Evolutionary conservation across 2,797 vertebrate species (phyloP).

Genomic region (Thamnophis elegans): DNA sequence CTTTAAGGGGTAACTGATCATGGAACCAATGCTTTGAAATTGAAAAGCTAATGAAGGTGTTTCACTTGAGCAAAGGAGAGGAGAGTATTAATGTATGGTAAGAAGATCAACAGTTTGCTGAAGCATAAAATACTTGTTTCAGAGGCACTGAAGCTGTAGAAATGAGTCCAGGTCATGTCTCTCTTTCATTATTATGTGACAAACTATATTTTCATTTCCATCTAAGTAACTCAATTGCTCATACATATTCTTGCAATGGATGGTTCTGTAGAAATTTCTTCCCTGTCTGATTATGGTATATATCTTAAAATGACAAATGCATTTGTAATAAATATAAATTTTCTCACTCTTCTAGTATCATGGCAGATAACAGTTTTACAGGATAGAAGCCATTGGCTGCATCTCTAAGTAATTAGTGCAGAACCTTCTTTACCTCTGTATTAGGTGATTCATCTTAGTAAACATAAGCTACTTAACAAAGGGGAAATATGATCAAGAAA

Average conservation of each 20-base stretch:
- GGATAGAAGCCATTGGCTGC: neutral
- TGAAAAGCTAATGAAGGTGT: slow-evolving; percentile 22
- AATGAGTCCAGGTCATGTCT: neutral
- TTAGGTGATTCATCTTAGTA: neutral
- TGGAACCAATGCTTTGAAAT: slow-evolving; percentile 18
- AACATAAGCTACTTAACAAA: neutral
- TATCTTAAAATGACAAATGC: neutral
- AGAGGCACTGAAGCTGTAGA: neutral
- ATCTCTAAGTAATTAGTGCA: neutral
- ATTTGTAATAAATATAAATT: neutral
- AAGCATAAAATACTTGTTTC: neutral
- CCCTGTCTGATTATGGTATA: neutral
- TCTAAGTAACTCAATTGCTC: neutral
- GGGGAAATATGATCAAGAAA: neutral
- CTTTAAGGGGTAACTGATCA: slow-evolving; percentile 24
- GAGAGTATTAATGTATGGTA: slow-evolving; percentile 31
- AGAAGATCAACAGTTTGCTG: slow-evolving; percentile 7
- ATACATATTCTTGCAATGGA: neutral
- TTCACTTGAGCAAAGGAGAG: neutral
- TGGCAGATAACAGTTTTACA: neutral
- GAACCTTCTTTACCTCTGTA: neutral
- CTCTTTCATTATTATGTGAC: neutral
- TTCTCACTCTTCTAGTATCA: neutral
- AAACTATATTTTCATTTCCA: slow-evolving; percentile 3
- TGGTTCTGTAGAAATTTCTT: neutral